Percentiles rank a stretch among this genome's conserved stretches.
Conservation (phyloP, 2,113 vertebrate species). For the Macrotis lagotis region DNA sequence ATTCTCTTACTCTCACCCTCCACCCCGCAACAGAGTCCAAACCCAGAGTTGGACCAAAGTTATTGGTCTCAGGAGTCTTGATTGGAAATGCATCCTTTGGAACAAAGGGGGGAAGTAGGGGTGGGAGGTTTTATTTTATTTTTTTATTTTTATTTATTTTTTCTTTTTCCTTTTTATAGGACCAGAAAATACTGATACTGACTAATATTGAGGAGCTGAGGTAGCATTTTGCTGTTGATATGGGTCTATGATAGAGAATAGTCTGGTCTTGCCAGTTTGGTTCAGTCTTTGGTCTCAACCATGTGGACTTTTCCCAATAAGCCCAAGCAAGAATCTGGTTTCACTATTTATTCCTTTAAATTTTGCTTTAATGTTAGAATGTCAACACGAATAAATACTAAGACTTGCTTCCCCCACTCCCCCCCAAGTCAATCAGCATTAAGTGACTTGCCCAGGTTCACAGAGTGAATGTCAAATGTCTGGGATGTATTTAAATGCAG, state of each 20-base stretch:
- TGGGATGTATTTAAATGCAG: too few species aligned
- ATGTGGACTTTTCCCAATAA: not conserved
- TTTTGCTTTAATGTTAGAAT: not conserved
- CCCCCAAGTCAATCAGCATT: too few species aligned
- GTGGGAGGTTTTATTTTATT: too few species aligned
- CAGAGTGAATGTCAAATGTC: too few species aligned
- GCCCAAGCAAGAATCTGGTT: not conserved
- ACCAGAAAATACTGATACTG: not conserved
- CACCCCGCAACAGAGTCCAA: not conserved
- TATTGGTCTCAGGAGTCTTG: not conserved
- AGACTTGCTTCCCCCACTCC: too few species aligned
- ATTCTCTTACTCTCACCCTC: not conserved
- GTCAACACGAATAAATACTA: not conserved
- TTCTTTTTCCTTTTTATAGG: not conserved
- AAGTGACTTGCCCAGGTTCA: too few species aligned
- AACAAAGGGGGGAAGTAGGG: too few species aligned
- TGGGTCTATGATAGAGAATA: not conserved
- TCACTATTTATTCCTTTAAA: not conserved
- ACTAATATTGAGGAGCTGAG: not conserved
- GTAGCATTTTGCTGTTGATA: not conserved
- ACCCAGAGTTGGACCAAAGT: not conserved
- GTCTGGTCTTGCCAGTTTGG: not conserved
- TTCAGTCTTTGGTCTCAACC: not conserved
- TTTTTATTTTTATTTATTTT: not conserved
- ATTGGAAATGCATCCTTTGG: too few species aligned